phyloP scores from a whole-genome alignment of 2,797 vertebrate species.

The Darevskia nairensis region DNA sequence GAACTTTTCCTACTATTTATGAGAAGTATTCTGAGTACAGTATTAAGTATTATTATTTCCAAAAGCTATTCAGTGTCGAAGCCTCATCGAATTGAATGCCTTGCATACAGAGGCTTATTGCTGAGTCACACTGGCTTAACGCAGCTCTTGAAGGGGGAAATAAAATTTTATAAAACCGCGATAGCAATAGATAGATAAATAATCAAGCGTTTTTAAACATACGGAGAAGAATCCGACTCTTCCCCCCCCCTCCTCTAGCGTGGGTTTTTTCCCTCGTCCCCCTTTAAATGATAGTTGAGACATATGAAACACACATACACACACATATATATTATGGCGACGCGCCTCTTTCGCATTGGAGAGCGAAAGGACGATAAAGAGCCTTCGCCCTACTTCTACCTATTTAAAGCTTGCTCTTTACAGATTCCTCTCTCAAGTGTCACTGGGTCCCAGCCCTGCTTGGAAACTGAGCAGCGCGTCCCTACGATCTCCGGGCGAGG shows the following conservation, averaged over 20 bases:
- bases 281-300: not conserved
- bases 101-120: conserved; percentile 54
- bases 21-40: not conserved
- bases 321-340: not conserved
- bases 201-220: conserved; percentile 26
- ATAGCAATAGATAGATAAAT: conserved; percentile 16
- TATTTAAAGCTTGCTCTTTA: conserved; percentile 2
- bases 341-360: not conserved
- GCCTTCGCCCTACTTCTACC: not conserved
- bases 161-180: conserved; percentile 1
- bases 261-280: not conserved
- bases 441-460: fast-evolving
- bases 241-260: no score
- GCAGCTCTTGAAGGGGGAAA: conserved; percentile 54
- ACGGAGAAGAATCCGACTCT: no score
- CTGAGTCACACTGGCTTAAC: conserved; percentile 63
- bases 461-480: not conserved
- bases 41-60: conserved; percentile 18
- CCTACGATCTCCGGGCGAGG: fast-evolving
- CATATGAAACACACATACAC: not conserved
- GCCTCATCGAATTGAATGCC: conserved; percentile 44
- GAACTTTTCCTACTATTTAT: not conserved
- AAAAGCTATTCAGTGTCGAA: conserved; percentile 52
- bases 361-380: not conserved
- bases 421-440: not conserved